Evolutionary conservation across 2,113 vertebrate species (phyloP).

Genomic region (Lucifuga dentata): DNA sequence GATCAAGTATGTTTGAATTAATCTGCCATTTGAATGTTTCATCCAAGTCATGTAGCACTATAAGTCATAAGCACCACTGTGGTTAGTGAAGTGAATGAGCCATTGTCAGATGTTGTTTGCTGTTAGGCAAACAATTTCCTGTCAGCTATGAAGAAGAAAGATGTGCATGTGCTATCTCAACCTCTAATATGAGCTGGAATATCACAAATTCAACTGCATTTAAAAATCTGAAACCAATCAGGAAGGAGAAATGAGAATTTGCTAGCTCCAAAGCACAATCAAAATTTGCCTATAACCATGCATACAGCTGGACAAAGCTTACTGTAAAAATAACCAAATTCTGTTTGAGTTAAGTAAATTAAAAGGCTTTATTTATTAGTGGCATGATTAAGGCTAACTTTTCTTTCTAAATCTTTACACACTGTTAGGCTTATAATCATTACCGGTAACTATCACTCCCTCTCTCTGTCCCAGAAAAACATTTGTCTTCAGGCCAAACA

Average conservation of each 20-base stretch:
- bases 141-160: constrained; percentile 6
- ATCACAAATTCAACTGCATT: constrained; percentile 6
- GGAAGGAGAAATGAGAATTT: not conserved
- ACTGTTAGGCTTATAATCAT: constrained; percentile 2
- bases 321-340: not conserved
- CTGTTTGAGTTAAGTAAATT: too few species aligned
- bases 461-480: constrained; percentile 18
- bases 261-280: not conserved
- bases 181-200: constrained; percentile 15
- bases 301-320: not conserved
- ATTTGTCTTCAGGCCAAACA: constrained; percentile 31
- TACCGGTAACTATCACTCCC: constrained; percentile 11
- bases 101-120: constrained; percentile 44
- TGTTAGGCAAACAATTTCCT: constrained; percentile 27
- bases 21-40: constrained; percentile 59
- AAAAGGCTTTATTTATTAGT: not conserved
- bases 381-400: too few species aligned
- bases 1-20: constrained; percentile 53
- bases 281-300: too few species aligned
- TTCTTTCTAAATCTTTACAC: not conserved
- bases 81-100: constrained; percentile 26
- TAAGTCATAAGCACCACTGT: not conserved
- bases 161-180: constrained; percentile 6
- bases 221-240: not conserved
- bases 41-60: constrained; percentile 22